Evolutionary conservation across 64 coral and sea anemone species (phyloP).

Genomic region (Montipora cactus): DNA sequence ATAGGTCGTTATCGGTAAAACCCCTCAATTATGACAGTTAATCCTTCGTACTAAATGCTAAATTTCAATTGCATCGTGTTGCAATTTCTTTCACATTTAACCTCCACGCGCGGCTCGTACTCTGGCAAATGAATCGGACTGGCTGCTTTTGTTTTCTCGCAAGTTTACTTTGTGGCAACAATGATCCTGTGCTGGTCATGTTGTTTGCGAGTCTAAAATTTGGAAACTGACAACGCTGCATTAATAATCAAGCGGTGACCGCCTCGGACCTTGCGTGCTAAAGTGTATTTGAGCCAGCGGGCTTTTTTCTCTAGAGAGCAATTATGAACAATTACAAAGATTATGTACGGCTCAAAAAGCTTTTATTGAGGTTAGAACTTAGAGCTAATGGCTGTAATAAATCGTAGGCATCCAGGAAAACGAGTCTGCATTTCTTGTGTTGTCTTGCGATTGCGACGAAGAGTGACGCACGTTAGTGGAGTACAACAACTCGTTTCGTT

Average conservation of each 20-base stretch:
- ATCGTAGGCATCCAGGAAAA: neutral
- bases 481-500: neutral
- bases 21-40: constrained; percentile 14
- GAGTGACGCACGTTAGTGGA: neutral
- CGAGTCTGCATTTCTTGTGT: neutral
- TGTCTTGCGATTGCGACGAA: neutral
- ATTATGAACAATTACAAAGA: constrained; percentile 43
- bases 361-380: constrained; percentile 14
- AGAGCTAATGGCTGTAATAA: neutral
- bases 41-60: neutral
- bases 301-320: constrained; percentile 3
- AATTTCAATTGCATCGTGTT: neutral
- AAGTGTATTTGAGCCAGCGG: neutral
- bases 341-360: constrained; percentile 20
- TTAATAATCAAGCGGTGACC: neutral
- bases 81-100: neutral
- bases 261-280: neutral
- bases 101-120: neutral
- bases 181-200: neutral
- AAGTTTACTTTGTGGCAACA: neutral
- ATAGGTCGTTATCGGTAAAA: constrained; percentile 32
- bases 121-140: neutral
- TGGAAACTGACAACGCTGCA: constrained; percentile 14
- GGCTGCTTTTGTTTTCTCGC: neutral
- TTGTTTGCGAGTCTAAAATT: neutral